These are phyloP conservation scores for Lathronympha strigana DNA, from an alignment of 2,888 invertebrate species.

Conservation along the genomic window DNA sequence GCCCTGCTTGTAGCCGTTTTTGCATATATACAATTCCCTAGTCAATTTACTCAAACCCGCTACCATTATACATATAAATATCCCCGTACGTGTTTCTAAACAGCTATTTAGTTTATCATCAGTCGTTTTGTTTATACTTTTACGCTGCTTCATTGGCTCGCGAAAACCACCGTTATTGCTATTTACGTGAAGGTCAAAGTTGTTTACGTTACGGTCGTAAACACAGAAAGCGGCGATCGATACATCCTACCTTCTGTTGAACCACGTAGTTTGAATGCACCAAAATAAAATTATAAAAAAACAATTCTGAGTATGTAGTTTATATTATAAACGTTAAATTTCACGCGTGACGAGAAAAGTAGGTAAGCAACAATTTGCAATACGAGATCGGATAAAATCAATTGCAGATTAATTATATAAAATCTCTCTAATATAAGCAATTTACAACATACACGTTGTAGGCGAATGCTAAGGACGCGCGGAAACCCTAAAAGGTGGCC, in stretches of 20 bases:
- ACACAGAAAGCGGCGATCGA: conserved; percentile 24
- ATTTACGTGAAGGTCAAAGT: conserved; percentile 19
- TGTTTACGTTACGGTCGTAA: conserved; percentile 21
- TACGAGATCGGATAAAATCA: neutral
- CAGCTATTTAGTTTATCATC: neutral
- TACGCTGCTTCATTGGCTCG: conserved; percentile 5
- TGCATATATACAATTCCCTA: no score
- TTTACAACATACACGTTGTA: conserved; percentile 2
- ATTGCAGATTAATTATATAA: neutral
- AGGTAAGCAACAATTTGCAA: neutral
- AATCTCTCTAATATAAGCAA: neutral
- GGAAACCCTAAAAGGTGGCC: conserved; percentile 18
- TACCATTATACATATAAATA: neutral
- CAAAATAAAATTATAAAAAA: no score
- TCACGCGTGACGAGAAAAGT: neutral
- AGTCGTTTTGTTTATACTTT: conserved; percentile 1
- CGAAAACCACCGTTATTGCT: conserved; percentile 17
- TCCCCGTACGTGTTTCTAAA: neutral
- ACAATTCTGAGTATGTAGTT: no score
- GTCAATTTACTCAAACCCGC: neutral
- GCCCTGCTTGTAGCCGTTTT: no score
- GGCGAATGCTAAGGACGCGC: neutral
- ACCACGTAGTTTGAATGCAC: neutral
- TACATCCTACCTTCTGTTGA: conserved; percentile 15
- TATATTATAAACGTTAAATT: neutral